Base-by-base conservation (phyloP, 1,140 invertebrate species). In the Solenopsis invicta region DNA sequence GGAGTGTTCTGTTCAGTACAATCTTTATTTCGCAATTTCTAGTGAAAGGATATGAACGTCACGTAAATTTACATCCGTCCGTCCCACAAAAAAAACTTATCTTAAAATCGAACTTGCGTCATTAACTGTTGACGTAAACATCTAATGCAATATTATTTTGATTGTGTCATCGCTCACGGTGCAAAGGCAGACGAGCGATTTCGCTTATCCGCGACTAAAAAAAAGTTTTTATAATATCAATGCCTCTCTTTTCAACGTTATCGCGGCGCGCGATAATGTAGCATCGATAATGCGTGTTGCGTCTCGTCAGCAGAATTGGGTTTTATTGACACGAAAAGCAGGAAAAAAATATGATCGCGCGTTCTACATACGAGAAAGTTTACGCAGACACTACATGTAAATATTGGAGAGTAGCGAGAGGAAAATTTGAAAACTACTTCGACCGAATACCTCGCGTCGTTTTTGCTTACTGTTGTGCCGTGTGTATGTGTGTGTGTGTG, bases 81-180 rank as follows among this genome's bases (percentile, higher is more conserved):
- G 5, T 34, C 12, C 45, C 13, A 2, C 21, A 59, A 4, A 41
- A 8, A 41, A 41, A 16, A n/a, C n/a, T 64, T 62, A 77, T 77
- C 41, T 45, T 41, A 48, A 64, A 48, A 77, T 77, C 18, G 2
- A 21, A 45, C n/a, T 80, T 18, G 48, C 45, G 29, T 29, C 18
- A 69, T 67, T 67, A 21, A 37, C 3, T 45, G 45, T 37, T 18
- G 12, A 67, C 37, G 24, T 67, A 78, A 78, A 66, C 24, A 66
- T 34, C 8, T 50, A 78, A 64, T 41, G 45, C 66, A 87, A 77
- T 64, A 81, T 76, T 89, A 71, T 90, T 88, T 88, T 89, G 72
- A 48, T 82, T 77, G 59, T 76, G 69, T 89, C 74, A 89, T 72
- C 29, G 77, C 80, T 86, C 88, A 74, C 77, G 62, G 2, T 16